Conservation (phyloP, 2,113 vertebrate genomes). For the Sinocyclocheilus grahami region DNA sequence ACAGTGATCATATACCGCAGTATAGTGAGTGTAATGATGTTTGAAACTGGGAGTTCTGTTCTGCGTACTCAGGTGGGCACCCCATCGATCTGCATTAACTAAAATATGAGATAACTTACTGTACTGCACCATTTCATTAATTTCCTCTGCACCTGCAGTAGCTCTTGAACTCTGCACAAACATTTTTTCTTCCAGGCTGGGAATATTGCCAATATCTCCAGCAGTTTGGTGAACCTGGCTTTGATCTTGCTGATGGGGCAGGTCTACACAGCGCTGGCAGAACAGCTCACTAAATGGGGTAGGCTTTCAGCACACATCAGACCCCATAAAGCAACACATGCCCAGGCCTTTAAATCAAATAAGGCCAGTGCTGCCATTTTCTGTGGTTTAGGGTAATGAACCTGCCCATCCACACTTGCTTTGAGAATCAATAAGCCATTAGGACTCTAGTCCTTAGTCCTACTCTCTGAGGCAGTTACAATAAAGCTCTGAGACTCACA, state of each 20-base stretch:
- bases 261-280: conserved; percentile 78
- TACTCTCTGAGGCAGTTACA: neutral
- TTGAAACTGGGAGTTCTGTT: conserved; percentile 74
- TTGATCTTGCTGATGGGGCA: conserved; percentile 80
- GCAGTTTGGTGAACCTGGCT: conserved; percentile 77
- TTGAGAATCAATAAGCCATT: conserved; percentile 52
- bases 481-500: conserved; percentile 1
- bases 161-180: neutral
- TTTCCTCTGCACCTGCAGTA: conserved; percentile 26
- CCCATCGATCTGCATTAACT: neutral
- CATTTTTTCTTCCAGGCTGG: conserved; percentile 68
- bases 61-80: conserved; percentile 77
- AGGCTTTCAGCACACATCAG: conserved; percentile 56
- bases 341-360: conserved; percentile 36
- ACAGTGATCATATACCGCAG: conserved; percentile 81
- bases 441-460: neutral
- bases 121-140: conserved; percentile 28
- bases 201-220: conserved; percentile 80
- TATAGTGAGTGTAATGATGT: conserved; percentile 80
- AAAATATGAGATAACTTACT: conserved; percentile 11
- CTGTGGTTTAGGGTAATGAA: conserved; percentile 6
- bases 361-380: conserved; percentile 3
- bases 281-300: conserved; percentile 83
- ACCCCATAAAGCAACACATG: conserved; percentile 20
- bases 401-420: conserved; percentile 19